Base-by-base conservation (phyloP, 2,797 vertebrate genomes). In the Notolepis coatsorum region DNA sequence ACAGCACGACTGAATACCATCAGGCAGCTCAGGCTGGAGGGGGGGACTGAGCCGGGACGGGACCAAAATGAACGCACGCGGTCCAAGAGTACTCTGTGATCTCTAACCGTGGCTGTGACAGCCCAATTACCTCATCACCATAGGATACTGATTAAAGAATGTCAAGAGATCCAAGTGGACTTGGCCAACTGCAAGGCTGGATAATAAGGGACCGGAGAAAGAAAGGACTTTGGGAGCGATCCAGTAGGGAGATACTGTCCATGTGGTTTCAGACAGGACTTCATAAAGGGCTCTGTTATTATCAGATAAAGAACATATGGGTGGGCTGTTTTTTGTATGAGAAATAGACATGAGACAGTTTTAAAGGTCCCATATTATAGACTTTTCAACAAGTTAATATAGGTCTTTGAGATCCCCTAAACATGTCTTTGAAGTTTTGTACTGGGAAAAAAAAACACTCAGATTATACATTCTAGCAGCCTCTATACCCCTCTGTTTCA, bases 91-190 rank as follows among this genome's bases (percentile, higher is more conserved):
- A 28, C 8, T 50, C 42, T 31, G 5, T 45, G 58, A 7, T 60
- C 61, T 54, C 45, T 65, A 51, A 69, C 35, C 21, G 18, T 42
- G 43, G n/a, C 54, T 52, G 27, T 77, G 68, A 80, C 73, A 81
- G 72, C 13, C n/a, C 61, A 73, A 85, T 82, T 75, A 81, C 62
- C 49, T 73, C 62, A 71, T 78, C 47, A 62, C 21, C 12, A 18
- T 73, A 69, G 51, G 58, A 64, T 41, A n/a, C 28, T 82, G 62
- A 82, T 80, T 74, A 71, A 71, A 68, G 24, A 61, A n/a, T 48
- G 27, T 7, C 58, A 61, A 62, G 38, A 31, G 27, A 42, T 61
- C 53, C 46, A 61, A 45, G 42, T 52, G 28, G 46, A 64, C 38
- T 62, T 31, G 35, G 38, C 41, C n/a, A 74, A 57, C 7, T 39